Base-by-base conservation (phyloP, 2,888 invertebrate genomes). In the Stenichneumon culpator region DNA sequence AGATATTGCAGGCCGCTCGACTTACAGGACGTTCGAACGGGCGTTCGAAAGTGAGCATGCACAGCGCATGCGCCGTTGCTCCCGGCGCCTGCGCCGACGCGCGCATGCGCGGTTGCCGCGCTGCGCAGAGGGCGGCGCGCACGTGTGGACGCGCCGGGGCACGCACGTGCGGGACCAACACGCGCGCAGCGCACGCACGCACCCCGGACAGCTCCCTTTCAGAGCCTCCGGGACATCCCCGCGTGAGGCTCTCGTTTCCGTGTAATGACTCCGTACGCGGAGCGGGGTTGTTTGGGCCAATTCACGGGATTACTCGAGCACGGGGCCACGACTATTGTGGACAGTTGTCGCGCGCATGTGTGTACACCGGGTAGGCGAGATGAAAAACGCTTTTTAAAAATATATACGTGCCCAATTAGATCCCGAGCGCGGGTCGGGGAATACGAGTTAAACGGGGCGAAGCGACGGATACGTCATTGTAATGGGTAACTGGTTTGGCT, bases 1-100 rank as follows among this genome's bases (percentile, higher is more conserved):
- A 70, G 80, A 87, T 85, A 88, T 86, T 89, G 90, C 89, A 82
- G 86, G 87, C 88, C 90, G 89, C 91, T 91, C 91, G 91, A 90
- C 90, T 91, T 90, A 89, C 91, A 89, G 88, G 88, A 54, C 86
- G 89, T 85, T 87, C 88, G 82, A 85, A 87, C 87, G 67, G 80
- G 72, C 89, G 88, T 89, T 88, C 90, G 85, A 89, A 89, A 91
- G 90, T 90, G 88, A 67, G 70, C 68, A 70, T 73, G 79, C 82
- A 70, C 75, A 50, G 36, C 9, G 52, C 52, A 52, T 19, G 52
- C 39, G 19, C 19, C 2, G 19, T 19, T 47, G 47, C 74, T 69
- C 74, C 54, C 52, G 54, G 19, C 44, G 32, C 32, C 50, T 25
- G 65, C 68, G 36, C 36, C n/a, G n/a, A n/a, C n/a, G n/a, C 65